Evolutionary conservation across 2,888 invertebrate genomes (phyloP).

Genomic region (Hirtodrosophila histrioides): DNA sequence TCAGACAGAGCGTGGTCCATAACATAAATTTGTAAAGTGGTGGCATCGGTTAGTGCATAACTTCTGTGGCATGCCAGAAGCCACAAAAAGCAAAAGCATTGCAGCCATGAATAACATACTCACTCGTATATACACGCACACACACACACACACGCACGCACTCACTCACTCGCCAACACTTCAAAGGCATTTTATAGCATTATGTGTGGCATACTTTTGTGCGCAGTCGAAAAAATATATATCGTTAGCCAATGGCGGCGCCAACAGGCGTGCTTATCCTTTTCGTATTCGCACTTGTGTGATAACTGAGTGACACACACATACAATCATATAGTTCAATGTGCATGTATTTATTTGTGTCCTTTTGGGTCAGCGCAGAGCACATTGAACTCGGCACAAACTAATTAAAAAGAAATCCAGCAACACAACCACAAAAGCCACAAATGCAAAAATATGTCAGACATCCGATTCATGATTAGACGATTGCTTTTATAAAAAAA

Average conservation of each 20-base stretch:
- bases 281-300: constrained; percentile 35
- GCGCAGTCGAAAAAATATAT: constrained; percentile 38
- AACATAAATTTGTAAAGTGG: constrained; percentile 74
- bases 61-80: constrained; percentile 78
- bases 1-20: constrained; percentile 29
- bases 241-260: constrained; percentile 39
- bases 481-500: constrained; percentile 15
- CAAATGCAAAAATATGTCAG: constrained; percentile 44
- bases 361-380: constrained; percentile 33
- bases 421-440: constrained; percentile 41
- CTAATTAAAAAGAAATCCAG: constrained; percentile 60
- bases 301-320: constrained; percentile 35
- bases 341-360: not conserved
- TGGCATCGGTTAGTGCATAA: constrained; percentile 73
- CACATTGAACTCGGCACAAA: constrained; percentile 60
- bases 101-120: constrained; percentile 68
- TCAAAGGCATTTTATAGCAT: constrained; percentile 66
- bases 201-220: constrained; percentile 68
- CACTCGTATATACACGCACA: constrained; percentile 15
- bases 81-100: constrained; percentile 74
- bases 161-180: constrained; percentile 44
- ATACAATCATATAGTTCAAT: not conserved
- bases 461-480: constrained; percentile 45
- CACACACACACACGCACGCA: constrained; percentile 2
- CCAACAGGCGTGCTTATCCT: constrained; percentile 48